Evolutionary conservation across 2,888 invertebrate genomes (phyloP), one percentile per base, ranked within the genome.

Genomic region (Epinotia ramella): DNA sequence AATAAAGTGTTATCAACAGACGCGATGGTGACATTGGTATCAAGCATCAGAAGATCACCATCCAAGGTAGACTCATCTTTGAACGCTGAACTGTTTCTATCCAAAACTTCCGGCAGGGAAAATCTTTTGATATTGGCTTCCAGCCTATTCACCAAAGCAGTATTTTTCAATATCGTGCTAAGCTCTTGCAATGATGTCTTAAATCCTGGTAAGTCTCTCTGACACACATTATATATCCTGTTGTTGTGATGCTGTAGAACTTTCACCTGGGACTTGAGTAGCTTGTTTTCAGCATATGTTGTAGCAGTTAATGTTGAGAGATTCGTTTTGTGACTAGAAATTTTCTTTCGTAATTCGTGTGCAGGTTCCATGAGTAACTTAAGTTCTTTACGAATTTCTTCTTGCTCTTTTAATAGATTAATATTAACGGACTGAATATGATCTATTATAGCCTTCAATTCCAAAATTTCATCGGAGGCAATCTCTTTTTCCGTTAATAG

Each of bases 1-100:
- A 86, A 80, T 46, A 92, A 79, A 68, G 93, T 93, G 75, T 88
- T 91, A 80, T 93, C 89, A 40, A 85, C 86, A 53, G 82, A 85
- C 33, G 91, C 87, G 65, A 92, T 77, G 3, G 91, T 92, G n/a
- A 91, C 76, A 81, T 94, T 94, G 40, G 93, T 92, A 76, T 94
- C 94, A 76, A 94, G 82, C 94, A 94, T 94, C 72, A 94, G 84
- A 11, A 93, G 82, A 80, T 94, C 94, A 7, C 90, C 88, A 79
- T 94, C 94, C 73, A 92, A 84, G 13, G 87, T 90, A 28, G 93
- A 93, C 78, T 94, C 94, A 77, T 91, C 92, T 84, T 87, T 91
- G 46, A 87, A 86, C 79, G 84, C 71, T 24, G 85, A 81, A 49
- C 84, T 83, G 78, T 87, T 90, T 60, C 84, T 87, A 63, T 91